These are phyloP conservation scores for Dendrocincla tyrannina DNA, from an alignment of 2,797 vertebrate species.

Conservation along the genomic window DNA sequence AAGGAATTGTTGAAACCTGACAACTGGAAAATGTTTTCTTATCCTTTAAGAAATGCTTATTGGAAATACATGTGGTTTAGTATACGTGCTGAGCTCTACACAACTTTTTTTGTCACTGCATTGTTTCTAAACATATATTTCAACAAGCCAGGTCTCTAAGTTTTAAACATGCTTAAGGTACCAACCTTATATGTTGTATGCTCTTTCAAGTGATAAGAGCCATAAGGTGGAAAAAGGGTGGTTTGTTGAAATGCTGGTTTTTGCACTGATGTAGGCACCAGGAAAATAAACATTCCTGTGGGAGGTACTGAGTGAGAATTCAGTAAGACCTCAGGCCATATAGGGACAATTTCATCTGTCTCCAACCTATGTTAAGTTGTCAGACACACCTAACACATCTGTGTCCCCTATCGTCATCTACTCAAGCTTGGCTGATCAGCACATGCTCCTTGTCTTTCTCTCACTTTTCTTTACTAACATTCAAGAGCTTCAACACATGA, in stretches of 20 bases:
- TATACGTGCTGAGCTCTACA: background rate
- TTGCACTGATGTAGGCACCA: background rate
- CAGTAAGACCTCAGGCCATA: background rate
- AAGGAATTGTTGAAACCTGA: background rate
- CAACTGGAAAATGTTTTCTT: background rate
- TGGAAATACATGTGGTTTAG: background rate
- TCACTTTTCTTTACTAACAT: background rate
- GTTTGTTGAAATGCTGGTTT: background rate
- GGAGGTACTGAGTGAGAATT: background rate
- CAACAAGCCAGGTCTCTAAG: background rate
- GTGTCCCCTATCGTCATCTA: background rate
- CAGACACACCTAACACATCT: fast-evolving
- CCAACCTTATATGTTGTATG: background rate
- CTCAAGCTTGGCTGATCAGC: background rate
- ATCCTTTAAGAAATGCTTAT: background rate
- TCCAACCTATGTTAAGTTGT: background rate
- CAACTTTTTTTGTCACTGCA: background rate
- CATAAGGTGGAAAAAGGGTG: background rate
- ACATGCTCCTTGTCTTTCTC: background rate
- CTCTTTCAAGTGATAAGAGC: background rate
- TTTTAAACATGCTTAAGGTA: background rate
- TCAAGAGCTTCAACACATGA: too few relatives aligned
- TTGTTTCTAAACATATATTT: background rate
- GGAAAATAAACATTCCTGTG: background rate
- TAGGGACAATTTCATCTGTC: background rate